phyloP scores from a whole-genome alignment of 2,113 vertebrate genomes.

The Eonycteris spelaea region DNA sequence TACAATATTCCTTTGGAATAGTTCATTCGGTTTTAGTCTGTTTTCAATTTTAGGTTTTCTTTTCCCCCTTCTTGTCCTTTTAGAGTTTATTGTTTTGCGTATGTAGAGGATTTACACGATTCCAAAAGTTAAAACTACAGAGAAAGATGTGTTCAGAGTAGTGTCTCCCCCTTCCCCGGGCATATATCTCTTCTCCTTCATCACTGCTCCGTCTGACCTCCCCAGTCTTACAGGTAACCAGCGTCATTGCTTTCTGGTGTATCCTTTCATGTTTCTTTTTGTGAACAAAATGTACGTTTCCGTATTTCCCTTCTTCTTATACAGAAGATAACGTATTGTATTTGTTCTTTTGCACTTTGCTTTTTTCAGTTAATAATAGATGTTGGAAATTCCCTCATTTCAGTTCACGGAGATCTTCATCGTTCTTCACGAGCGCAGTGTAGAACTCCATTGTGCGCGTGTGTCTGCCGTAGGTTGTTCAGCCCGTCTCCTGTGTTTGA shows the following conservation, averaged over 20 bases:
- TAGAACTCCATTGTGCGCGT: neutral
- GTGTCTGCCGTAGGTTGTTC: neutral
- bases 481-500: neutral
- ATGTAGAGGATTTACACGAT: neutral
- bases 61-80: neutral
- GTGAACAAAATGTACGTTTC: neutral
- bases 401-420: neutral
- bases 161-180: neutral
- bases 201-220: neutral
- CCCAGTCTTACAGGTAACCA: neutral
- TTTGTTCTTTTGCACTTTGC: neutral
- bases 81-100: neutral
- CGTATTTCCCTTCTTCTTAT: neutral
- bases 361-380: neutral
- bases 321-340: neutral
- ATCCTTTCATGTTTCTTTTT: neutral
- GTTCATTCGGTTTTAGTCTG: neutral
- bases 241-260: neutral
- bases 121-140: neutral
- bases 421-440: neutral
- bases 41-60: neutral
- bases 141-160: neutral
- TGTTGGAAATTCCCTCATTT: neutral
- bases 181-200: rapidly evolving
- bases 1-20: neutral